Base-by-base conservation (phyloP, 2,888 invertebrate species). In the Sabatieria punctata region DNA sequence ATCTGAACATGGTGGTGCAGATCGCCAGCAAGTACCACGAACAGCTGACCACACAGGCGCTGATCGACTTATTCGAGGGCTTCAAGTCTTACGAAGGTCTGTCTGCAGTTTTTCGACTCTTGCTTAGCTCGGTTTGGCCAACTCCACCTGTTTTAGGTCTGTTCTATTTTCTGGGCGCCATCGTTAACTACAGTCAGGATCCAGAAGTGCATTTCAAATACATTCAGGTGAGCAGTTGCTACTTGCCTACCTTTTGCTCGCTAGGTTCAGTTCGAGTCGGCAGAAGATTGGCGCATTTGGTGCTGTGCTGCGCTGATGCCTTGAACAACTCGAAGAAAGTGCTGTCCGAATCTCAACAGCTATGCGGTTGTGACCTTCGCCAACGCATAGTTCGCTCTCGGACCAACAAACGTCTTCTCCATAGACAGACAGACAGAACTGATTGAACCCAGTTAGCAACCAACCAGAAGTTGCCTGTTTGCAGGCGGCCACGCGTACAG, bases 11-110 rank as follows among this genome's bases (percentile, higher is more conserved):
- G 55, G 93, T 91, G 66, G 93, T 97, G 1, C 89, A 97, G 71
- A 93, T 99, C 52, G 97, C 97, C 1, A 95, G 93, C 23, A 99
- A 99, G 67, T 99, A 99, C 71, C 93, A 97, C 62, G 97, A 99
- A 66, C 93, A 97, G 65, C 73, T 99, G 43, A 86, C 88, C 2
- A 95, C 95, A 1, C 85, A 88, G 65, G 76, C 88, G 0, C 74
- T 99, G 49, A 97, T 97, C 54, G 95, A 99, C 69, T 72, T 99
- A 49, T 97, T 99, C 60, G 97, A 99, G 68, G 85, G 88, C 54
- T 97, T 97, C 76, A 99, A 99, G 72, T 89, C 88, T 55, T 99
- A 89, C 63, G 97, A 99, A 70, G 74, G 71, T 65, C 44, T n/a
- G n/a, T n/a, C n/a, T 40, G 23, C 11, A 19, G 6, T 41, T 8